phyloP scores from a whole-genome alignment of 1,140 invertebrate genomes.

The Psix sp. region DNA sequence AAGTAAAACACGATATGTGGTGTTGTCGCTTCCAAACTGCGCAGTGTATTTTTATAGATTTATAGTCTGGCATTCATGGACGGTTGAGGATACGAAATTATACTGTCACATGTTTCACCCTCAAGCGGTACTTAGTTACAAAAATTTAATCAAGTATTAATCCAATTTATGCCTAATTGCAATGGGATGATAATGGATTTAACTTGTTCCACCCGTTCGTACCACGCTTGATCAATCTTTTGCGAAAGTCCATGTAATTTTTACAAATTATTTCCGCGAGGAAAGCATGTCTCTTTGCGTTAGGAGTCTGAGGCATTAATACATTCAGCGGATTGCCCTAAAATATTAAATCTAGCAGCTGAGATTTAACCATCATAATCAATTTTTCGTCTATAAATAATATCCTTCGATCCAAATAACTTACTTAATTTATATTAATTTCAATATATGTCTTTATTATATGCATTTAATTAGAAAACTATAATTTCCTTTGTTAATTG shows the following conservation, averaged over 20 bases:
- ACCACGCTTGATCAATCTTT: constrained; percentile 49
- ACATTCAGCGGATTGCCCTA: constrained; percentile 10
- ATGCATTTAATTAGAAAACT: too few relatives aligned
- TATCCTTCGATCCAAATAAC: too few relatives aligned
- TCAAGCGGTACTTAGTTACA: constrained; percentile 30
- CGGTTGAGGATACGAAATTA: constrained; percentile 1
- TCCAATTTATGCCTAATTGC: constrained; percentile 53
- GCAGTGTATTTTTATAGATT: too few relatives aligned
- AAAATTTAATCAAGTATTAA: constrained; percentile 52
- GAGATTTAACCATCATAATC: too few relatives aligned
- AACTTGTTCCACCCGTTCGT: constrained; percentile 38
- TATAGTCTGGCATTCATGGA: too few relatives aligned
- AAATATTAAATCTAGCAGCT: constrained; percentile 3
- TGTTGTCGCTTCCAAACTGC: too few relatives aligned
- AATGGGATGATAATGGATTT: constrained; percentile 52
- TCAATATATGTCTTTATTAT: too few relatives aligned
- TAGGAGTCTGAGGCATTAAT: constrained; percentile 17
- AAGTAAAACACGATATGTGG: too few relatives aligned
- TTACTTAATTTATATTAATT: too few relatives aligned
- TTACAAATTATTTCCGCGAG: constrained; percentile 40
- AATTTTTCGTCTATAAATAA: too few relatives aligned
- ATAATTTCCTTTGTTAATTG: too few relatives aligned
- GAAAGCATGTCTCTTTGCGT: constrained; percentile 12
- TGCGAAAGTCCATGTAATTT: constrained; percentile 45
- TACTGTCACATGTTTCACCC: constrained; percentile 40